Percentiles rank a stretch among this genome's conserved stretches.
Evolutionary conservation across 2,113 vertebrate genomes (phyloP).

Genomic region (Chinchilla lanigera): DNA sequence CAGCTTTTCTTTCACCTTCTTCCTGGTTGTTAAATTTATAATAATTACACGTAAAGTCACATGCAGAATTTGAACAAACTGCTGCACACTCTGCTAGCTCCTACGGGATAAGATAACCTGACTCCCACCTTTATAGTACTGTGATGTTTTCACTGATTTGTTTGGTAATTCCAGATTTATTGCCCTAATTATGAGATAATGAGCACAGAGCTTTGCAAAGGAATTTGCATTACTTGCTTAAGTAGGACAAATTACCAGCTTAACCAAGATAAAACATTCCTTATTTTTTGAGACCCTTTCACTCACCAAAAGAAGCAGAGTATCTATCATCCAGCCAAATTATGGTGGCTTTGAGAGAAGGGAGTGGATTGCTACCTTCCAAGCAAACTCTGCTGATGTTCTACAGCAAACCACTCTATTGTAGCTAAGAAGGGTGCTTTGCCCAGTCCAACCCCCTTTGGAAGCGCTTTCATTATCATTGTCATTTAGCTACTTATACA

Average conservation of each 20-base stretch:
- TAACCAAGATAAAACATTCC: constrained; percentile 56
- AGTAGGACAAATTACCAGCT: constrained; percentile 69
- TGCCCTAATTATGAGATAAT: constrained; percentile 75
- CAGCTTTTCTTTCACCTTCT: not conserved
- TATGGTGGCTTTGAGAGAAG: constrained; percentile 10
- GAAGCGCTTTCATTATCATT: not conserved
- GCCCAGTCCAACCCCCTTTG: not conserved
- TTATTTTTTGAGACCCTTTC: constrained; percentile 51
- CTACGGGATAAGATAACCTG: constrained; percentile 19
- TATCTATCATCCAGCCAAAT: not conserved
- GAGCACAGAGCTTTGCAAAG: constrained; percentile 57
- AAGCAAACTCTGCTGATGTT: not conserved
- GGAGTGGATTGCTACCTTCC: not conserved
- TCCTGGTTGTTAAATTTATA: constrained; percentile 41
- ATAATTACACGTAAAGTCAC: not conserved
- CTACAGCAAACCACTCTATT: not conserved
- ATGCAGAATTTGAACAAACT: constrained; percentile 54
- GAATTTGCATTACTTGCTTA: constrained; percentile 74
- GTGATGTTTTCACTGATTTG: constrained; percentile 62
- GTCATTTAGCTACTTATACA: not conserved
- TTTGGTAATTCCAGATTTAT: constrained; percentile 74
- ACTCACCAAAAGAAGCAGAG: not conserved
- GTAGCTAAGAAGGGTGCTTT: not conserved
- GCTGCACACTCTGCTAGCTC: not conserved
- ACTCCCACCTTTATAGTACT: not conserved